Conservation (phyloP, 2,888 invertebrate species). For the Phymatocera aterrima region DNA sequence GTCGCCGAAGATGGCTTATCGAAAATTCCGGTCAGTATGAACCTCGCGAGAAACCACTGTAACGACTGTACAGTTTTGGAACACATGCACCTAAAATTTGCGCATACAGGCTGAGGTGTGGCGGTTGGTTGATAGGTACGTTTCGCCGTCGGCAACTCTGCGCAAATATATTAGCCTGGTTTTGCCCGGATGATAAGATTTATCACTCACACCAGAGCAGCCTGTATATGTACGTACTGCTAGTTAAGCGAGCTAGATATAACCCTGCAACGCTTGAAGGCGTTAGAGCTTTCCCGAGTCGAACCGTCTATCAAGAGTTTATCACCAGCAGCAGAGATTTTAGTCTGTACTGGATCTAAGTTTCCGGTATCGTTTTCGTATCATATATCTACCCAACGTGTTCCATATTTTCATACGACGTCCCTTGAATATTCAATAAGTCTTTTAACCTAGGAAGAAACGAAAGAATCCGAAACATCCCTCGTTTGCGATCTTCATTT, state of each 20-base stretch:
- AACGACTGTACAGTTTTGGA: not conserved
- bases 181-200: slow-evolving; percentile 63
- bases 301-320: slow-evolving; percentile 21
- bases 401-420: not conserved
- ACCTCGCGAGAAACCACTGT: too few species aligned
- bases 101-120: not conserved
- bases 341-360: slow-evolving; percentile 12
- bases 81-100: too few species aligned
- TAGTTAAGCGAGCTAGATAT: slow-evolving; percentile 22
- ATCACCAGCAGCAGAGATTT: not conserved
- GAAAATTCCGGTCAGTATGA: too few species aligned
- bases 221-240: not conserved
- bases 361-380: slow-evolving; percentile 1
- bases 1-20: too few species aligned
- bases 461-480: not conserved
- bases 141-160: slow-evolving; percentile 28
- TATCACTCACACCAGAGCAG: slow-evolving; percentile 52
- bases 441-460: slow-evolving; percentile 5
- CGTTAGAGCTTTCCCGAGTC: slow-evolving; percentile 18
- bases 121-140: slow-evolving; percentile 1
- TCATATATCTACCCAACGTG: too few species aligned
- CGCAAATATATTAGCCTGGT: slow-evolving; percentile 53
- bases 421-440: slow-evolving; percentile 19
- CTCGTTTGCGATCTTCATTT: not conserved
- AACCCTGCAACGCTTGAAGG: slow-evolving; percentile 32